Conservation (phyloP, 37 sponge, comb jelly and placozoan species). For the Hexactinellida sp. region DNA sequence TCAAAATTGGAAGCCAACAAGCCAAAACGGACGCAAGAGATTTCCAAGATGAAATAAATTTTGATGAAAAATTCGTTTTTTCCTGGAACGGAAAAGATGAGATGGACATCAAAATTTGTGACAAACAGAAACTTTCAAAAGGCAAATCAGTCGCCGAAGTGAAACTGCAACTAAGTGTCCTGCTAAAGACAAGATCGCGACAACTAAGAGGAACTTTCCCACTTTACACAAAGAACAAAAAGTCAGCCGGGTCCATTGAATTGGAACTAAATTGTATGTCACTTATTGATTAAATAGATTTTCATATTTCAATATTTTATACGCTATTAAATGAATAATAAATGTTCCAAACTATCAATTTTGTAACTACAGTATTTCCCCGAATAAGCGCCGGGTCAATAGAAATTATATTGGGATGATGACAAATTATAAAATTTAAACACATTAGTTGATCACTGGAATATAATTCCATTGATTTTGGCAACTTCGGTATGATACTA, state of each 20-base stretch:
- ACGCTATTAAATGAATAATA: no score
- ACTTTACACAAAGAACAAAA: background rate
- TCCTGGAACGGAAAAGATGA: conserved; percentile 60
- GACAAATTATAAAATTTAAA: no score
- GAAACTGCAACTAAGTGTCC: background rate
- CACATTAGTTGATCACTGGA: no score
- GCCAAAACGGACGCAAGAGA: conserved; percentile 48
- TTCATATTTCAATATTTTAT: no score
- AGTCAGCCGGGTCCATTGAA: conserved; percentile 3
- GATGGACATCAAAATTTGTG: conserved; percentile 47
- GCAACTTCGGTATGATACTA: no score
- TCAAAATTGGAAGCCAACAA: conserved; percentile 43
- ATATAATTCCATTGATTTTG: no score
- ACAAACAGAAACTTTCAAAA: conserved; percentile 48
- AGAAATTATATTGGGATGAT: no score
- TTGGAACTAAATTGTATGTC: background rate
- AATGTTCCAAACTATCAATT: no score
- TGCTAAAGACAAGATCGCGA: background rate
- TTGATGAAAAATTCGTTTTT: conserved; percentile 59
- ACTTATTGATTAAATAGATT: background rate
- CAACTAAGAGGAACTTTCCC: background rate
- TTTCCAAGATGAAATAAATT: conserved; percentile 38
- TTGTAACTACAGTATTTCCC: no score
- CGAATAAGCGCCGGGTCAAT: no score
- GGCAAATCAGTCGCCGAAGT: conserved; percentile 27